Conservation (phyloP, 2,797 vertebrate genomes). For the Ispidina picta region DNA sequence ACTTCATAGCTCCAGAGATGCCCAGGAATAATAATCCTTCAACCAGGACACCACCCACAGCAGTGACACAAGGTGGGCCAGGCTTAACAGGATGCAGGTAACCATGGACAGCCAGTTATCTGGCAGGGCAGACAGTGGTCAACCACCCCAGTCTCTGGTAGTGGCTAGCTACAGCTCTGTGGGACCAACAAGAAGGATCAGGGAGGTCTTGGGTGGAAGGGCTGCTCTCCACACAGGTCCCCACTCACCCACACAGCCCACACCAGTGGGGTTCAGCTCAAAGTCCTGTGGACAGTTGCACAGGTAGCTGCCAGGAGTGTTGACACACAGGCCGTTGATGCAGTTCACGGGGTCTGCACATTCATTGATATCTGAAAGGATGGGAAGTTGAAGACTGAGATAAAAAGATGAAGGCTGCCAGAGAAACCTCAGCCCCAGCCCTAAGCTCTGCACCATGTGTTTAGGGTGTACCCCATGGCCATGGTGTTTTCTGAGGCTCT, state of each 20-base stretch:
- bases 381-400: not conserved
- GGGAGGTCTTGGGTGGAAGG: not conserved
- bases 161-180: not conserved
- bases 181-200: not conserved
- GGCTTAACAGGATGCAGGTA: not conserved
- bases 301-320: constrained; percentile 90
- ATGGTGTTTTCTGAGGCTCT: not conserved
- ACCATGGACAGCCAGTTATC: not conserved
- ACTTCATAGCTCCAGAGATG: not conserved
- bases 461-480: rapidly evolving
- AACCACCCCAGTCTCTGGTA: not conserved
- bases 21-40: not conserved
- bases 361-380: constrained; percentile 88
- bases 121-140: not conserved
- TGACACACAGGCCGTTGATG: constrained; percentile 92
- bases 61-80: not conserved
- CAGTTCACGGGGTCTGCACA: constrained; percentile 93
- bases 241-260: constrained; percentile 91
- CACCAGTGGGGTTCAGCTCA: constrained; percentile 90
- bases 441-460: rapidly evolving
- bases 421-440: not conserved
- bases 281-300: constrained; percentile 94
- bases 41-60: not conserved
- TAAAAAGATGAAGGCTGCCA: not conserved
- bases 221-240: not conserved